Evolutionary conservation across 2,797 vertebrate genomes (phyloP), one percentile per base, ranked within the genome.

Genomic region (Nyctibius grandis): DNA sequence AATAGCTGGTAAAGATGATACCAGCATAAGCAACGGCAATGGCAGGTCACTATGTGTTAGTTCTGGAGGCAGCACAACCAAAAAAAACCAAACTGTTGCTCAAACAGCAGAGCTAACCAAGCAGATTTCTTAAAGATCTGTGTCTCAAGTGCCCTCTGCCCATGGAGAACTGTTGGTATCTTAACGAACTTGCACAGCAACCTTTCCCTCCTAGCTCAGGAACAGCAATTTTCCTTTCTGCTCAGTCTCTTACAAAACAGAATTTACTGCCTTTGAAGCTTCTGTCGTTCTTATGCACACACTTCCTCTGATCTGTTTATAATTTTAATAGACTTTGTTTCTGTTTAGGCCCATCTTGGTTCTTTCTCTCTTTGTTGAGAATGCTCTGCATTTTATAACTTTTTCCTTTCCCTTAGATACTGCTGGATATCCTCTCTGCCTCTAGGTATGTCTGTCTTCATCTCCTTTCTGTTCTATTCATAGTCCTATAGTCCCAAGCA

Each of bases 161-260:
- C 14, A 33, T 4, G 34, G 33, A 80, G 17, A 87, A 8, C 23
- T 79, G 13, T 9, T 53, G 21, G 14, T n/a, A 31, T 31, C 22
- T n/a, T 45, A 60, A 38, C 0, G 10, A 88, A 74, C 10, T 51
- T 0, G 0, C 36, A 67, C 12, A 7, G 18, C 53, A 64, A 18
- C 20, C 12, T 75, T 47, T 34, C 28, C 45, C 45, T 74, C 22
- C 12, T 38, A 44, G 45, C 28, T 78, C 65, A 81, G 38, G 29
- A 90, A 47, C 18, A 70, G 13, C 1, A 6, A 14, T 47, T 69
- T 68, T 28, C 34, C 34, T 23, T 89, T 81, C 80, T 63, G 31
- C 48, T 67, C 15, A 1, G 0, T 33, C 44, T 36, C 61, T 59
- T 60, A 44, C 9, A 64, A 70, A 79, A 38, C 22, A 50, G 4